These are phyloP conservation scores for Brachionus sp. DNA, from an alignment of 1,140 invertebrate species.

Conservation along the genomic window DNA sequence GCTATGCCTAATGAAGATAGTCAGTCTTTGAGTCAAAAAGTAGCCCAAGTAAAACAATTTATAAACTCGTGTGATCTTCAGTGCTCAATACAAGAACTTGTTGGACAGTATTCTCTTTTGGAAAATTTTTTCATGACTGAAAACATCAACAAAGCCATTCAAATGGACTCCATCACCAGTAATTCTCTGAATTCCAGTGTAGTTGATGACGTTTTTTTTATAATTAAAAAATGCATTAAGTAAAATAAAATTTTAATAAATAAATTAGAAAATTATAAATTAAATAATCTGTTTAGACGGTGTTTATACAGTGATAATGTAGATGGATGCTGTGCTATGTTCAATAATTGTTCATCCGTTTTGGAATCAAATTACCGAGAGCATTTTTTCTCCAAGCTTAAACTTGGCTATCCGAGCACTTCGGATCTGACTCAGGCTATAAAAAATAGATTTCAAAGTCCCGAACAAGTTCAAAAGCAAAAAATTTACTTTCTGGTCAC, in stretches of 20 bases:
- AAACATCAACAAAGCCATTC: slow-evolving; percentile 86
- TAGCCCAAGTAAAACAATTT: slow-evolving; percentile 67
- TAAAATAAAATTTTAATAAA: slow-evolving; percentile 61
- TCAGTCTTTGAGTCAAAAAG: slow-evolving; percentile 56
- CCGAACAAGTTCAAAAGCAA: slow-evolving; percentile 73
- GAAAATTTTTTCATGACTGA: slow-evolving; percentile 95
- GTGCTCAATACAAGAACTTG: slow-evolving; percentile 79
- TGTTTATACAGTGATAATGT: slow-evolving; percentile 82
- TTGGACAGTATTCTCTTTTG: slow-evolving; percentile 82
- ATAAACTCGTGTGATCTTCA: slow-evolving; percentile 75
- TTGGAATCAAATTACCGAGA: slow-evolving; percentile 80
- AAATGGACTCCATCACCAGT: slow-evolving; percentile 71
- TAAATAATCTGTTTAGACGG: slow-evolving; percentile 64
- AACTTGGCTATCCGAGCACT: slow-evolving; percentile 71
- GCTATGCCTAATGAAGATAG: neutral
- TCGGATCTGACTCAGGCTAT: slow-evolving; percentile 61
- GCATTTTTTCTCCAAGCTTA: slow-evolving; percentile 71
- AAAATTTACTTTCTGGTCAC: slow-evolving; percentile 69
- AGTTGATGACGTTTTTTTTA: slow-evolving; percentile 96
- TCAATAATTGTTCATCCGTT: slow-evolving; percentile 84
- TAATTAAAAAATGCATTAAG: slow-evolving; percentile 90
- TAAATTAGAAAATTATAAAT: neutral
- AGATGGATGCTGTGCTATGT: slow-evolving; percentile 90
- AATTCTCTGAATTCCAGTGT: slow-evolving; percentile 80
- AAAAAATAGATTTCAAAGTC: slow-evolving; percentile 74